A percentile compares a stretch with the other conserved stretches of the same genome.
phyloP scores from a whole-genome alignment of 64 coral and sea anemone species.

The Cladopsammia gracilis region DNA sequence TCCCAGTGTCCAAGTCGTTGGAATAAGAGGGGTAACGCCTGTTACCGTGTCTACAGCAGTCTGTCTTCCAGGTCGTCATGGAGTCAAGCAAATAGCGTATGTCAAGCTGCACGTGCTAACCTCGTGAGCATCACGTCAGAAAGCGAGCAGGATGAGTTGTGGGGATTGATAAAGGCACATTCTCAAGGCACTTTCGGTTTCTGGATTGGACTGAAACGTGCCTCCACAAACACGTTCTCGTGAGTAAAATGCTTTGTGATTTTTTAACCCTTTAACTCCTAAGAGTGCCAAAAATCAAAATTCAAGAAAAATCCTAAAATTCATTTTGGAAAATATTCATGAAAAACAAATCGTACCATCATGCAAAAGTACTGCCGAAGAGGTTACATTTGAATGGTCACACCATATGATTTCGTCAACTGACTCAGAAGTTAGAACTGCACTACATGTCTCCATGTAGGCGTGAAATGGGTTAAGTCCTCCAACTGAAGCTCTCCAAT shows the following conservation, averaged over 20 bases:
- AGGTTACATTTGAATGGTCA: no score
- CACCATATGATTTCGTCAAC: no score
- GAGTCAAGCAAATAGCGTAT: neutral
- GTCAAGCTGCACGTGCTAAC: constrained; percentile 9
- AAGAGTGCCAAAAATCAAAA: no score
- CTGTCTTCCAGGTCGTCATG: neutral
- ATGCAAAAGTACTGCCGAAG: no score
- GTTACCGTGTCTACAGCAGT: neutral
- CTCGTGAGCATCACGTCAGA: constrained; percentile 24
- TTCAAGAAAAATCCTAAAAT: no score
- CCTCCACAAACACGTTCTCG: neutral
- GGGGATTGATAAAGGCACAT: neutral
- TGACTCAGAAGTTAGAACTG: no score
- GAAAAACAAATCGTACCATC: no score
- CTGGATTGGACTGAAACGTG: constrained; percentile 21
- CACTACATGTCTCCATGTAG: no score
- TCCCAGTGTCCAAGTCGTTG: constrained; percentile 10
- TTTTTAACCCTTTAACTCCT: no score
- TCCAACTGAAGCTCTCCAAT: no score
- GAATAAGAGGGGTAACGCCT: neutral
- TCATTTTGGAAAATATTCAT: no score
- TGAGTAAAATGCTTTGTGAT: neutral
- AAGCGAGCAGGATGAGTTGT: neutral
- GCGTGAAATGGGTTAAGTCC: no score
- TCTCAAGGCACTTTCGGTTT: neutral